Evolutionary conservation across 2,888 invertebrate genomes (phyloP), one percentile per base, ranked within the genome.

Genomic region (Agrochola circellaris): DNA sequence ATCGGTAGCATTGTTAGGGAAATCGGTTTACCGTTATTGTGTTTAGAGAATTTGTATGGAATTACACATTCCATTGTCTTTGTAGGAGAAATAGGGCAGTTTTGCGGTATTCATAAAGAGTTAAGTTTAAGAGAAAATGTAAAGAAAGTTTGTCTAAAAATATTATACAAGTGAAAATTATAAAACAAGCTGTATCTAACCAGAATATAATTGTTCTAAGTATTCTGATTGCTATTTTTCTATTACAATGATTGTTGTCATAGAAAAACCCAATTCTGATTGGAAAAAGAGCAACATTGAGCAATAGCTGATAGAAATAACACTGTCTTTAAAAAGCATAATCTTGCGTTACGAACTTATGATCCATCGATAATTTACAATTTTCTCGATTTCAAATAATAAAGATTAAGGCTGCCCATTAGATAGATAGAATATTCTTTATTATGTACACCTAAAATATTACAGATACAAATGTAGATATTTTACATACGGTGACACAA

Each of bases 1-100:
- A 87, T 77, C 75, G 34, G 82, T 66, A 82, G 90, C 89, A 87
- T 91, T 91, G 90, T 90, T 85, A 86, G 70, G 84, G 74, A 77
- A 79, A 84, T 88, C 77, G 30, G 77, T 60, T 76, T 77, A 83
- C 88, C 84, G 87, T 86, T 86, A 83, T 61, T 73, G 56, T 68
- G 68, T 58, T 82, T 72, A 45, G 58, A 20, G 26, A 45, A 67
- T 42, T 72, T 65, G 34, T 38, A 45, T 58, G 42, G 17, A 67
- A 66, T n/a, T n/a, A n/a, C n/a, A n/a, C n/a, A n/a, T n/a, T n/a
- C n/a, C n/a, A n/a, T n/a, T n/a, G n/a, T n/a, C n/a, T 75, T 66
- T 34, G 0, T 45, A 60, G 3, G 34, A 34, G 7, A 34, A 54
- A 34, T 56, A 34, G 11, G 8, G 17, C 7, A 76, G 54, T 45